These are phyloP conservation scores for Lipotes vexillifer DNA, from an alignment of 2,113 vertebrate species.

Conservation along the genomic window DNA sequence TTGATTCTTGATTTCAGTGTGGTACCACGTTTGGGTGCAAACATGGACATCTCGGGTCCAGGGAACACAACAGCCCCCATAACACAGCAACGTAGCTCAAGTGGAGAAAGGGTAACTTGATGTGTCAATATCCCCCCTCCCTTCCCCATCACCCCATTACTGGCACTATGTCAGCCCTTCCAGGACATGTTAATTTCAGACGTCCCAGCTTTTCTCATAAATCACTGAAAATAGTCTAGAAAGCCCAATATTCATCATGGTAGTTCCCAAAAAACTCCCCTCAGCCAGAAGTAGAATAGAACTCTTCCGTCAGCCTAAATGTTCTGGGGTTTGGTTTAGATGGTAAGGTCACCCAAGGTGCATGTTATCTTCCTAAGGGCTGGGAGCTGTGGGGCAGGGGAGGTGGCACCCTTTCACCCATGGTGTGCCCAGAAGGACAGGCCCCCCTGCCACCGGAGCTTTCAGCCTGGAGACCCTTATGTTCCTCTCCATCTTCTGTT, in stretches of 20 bases:
- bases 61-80: background rate
- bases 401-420: background rate
- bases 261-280: background rate
- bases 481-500: background rate
- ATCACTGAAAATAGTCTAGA: background rate
- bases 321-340: background rate
- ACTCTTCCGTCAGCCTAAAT: background rate
- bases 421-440: background rate
- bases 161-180: background rate
- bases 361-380: background rate
- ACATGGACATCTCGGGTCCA: background rate
- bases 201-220: background rate
- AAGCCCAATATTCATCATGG: background rate
- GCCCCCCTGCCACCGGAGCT: background rate
- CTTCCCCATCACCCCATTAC: background rate
- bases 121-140: background rate
- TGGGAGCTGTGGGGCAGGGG: background rate
- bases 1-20: background rate
- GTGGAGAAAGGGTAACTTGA: background rate
- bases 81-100: background rate
- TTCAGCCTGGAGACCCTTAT: background rate
- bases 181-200: background rate
- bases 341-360: background rate
- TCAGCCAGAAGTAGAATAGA: background rate
- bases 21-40: background rate